A percentile compares a stretch with the other conserved stretches of the same genome.
Evolutionary conservation across 2,113 vertebrate species (phyloP).

Genomic region (Cichladusa arquata): DNA sequence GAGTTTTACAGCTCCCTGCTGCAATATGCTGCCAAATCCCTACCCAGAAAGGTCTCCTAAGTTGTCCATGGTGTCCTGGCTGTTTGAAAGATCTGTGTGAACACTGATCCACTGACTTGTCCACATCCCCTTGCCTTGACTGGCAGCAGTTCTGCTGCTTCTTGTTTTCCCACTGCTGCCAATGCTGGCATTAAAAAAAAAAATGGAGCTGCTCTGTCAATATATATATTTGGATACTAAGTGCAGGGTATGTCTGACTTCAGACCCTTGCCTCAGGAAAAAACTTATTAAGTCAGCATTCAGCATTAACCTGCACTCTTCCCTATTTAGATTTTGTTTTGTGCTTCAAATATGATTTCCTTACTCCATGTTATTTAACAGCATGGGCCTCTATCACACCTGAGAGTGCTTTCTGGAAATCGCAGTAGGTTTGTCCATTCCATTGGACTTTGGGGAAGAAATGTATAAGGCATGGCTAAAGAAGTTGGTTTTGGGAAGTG

Average conservation of each 20-base stretch:
- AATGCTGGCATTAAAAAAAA: background rate
- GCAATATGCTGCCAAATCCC: background rate
- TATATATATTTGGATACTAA: background rate
- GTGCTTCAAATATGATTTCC: background rate
- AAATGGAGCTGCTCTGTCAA: background rate
- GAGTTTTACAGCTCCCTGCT: background rate
- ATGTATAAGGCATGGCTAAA: background rate
- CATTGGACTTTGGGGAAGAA: background rate
- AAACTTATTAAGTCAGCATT: background rate
- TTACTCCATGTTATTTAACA: background rate
- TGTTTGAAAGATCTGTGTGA: background rate
- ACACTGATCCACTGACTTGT: background rate
- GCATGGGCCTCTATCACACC: fast-evolving
- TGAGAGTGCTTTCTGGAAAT: background rate
- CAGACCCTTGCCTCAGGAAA: background rate
- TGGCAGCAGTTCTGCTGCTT: background rate
- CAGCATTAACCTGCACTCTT: background rate
- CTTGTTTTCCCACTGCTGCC: background rate
- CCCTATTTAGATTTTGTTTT: background rate
- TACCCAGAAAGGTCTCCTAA: background rate
- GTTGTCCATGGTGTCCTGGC: fast-evolving
- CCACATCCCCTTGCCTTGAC: background rate
- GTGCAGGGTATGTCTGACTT: background rate
- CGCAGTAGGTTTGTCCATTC: background rate
- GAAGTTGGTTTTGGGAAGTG: background rate